Percentiles rank a stretch among this genome's conserved stretches.
Conservation (phyloP, 1,140 invertebrate genomes). For the Cylas formicarius region DNA sequence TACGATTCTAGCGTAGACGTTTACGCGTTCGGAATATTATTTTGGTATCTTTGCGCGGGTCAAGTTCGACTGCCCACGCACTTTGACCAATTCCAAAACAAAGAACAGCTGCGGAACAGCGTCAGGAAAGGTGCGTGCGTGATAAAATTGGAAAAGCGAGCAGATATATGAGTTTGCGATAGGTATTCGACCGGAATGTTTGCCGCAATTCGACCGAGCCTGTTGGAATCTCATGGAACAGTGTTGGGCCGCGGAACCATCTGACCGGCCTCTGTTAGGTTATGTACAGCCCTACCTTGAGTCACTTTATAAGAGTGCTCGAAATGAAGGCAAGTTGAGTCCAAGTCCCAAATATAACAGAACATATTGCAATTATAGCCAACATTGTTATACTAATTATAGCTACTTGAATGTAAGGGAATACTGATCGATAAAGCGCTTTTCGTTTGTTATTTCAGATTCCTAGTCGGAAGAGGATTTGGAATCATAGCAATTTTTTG, state of each 20-base stretch:
- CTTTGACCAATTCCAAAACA: slow-evolving; percentile 82
- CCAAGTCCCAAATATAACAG: slow-evolving; percentile 15
- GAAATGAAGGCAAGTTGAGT: slow-evolving; percentile 24
- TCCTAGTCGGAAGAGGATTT: slow-evolving; percentile 25
- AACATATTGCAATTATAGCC: slow-evolving; percentile 4
- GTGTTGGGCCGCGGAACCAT: slow-evolving; percentile 76
- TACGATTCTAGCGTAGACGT: slow-evolving; percentile 85
- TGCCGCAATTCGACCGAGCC: slow-evolving; percentile 65
- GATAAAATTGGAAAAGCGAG: neutral
- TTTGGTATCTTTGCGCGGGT: slow-evolving; percentile 87
- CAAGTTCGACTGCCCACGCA: slow-evolving; percentile 69
- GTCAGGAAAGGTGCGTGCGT: slow-evolving; percentile 66
- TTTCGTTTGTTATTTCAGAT: slow-evolving; percentile 29
- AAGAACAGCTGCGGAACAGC: slow-evolving; percentile 80
- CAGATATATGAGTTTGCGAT: slow-evolving; percentile 24
- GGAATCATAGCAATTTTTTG: slow-evolving; percentile 12
- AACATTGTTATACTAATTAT: slow-evolving; percentile 19
- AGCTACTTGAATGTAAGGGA: slow-evolving; percentile 20
- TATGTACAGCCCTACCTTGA: slow-evolving; percentile 65
- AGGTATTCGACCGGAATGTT: slow-evolving; percentile 68
- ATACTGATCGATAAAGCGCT: slow-evolving; percentile 15
- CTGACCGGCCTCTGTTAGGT: slow-evolving; percentile 67
- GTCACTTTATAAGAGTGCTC: slow-evolving; percentile 39
- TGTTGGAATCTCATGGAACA: slow-evolving; percentile 82
- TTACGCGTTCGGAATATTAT: slow-evolving; percentile 86